Evolutionary conservation across 92 coral and sea anemone species (phyloP), one percentile per base, ranked within the genome.

Genomic region (Epizoanthus scotinus): DNA sequence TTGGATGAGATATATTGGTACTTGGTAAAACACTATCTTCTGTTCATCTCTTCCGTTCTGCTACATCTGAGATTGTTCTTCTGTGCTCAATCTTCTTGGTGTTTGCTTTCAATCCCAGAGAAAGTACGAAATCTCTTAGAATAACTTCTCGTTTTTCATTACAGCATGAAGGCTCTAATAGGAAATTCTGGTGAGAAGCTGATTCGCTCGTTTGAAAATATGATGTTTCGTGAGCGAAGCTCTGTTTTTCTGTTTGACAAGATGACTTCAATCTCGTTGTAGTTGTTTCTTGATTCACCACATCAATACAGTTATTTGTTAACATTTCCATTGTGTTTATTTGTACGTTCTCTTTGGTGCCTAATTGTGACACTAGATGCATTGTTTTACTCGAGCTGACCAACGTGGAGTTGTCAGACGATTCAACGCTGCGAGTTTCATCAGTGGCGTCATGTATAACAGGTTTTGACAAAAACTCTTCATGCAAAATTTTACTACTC

Each of bases 31-130:
- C 52, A 12, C 26, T 50, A 38, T 58, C 81, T n/a, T 17, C 81
- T 6, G 27, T 59, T 68, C 81, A 75, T 57, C 50, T 36, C 38
- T 58, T 75, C 54, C 81, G 67, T 75, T 75, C 81, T 19, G 81
- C 67, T 21, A 75, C 26, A 58, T 75, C 81, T 2, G 81, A 75
- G 54, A 75, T 59, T 75, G 81, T 75, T 58, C 81, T 59, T 75
- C 81, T 75, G 68, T 75, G 81, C 15, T 2, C 21, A 42, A 26
- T 29, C 8, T 34, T 75, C 67, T n/a, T 58, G 6, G 22, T 14
- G 15, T 75, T 75, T 13, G 58, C 28, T 75, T 9, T 75, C 27
- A 15, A 2, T 26, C 19, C 18, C 2, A 15, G 53, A 34, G 66
- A 10, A 31, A 13, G 38, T 34, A 31, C 27, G 22, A 34, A 34